phyloP scores from a whole-genome alignment of 2,113 vertebrate genomes.

The Bubo scandiacus region DNA sequence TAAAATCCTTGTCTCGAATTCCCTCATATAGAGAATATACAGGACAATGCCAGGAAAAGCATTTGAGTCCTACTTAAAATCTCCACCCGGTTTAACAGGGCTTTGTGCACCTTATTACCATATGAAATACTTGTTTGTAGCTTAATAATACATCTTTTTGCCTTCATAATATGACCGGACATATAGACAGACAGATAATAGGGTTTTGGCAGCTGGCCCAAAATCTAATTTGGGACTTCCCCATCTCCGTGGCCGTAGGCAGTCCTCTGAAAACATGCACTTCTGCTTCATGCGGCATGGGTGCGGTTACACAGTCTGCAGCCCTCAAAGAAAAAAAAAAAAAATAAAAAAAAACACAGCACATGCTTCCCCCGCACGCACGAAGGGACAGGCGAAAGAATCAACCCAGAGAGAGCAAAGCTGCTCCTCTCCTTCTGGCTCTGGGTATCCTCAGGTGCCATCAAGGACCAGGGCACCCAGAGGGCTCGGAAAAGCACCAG shows the following conservation, averaged over 20 bases:
- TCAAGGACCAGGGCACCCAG: background rate
- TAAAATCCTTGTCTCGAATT: background rate
- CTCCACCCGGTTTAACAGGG: background rate
- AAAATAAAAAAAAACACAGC: background rate
- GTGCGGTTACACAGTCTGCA: background rate
- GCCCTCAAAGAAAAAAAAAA: background rate
- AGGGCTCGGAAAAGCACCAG: accelerated
- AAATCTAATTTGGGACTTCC: constrained; percentile 40
- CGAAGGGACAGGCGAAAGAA: background rate
- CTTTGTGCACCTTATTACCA: background rate
- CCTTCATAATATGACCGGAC: background rate
- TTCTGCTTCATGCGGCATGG: background rate
- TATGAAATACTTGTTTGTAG: background rate
- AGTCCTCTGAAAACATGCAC: background rate
- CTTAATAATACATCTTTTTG: background rate
- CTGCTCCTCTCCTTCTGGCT: background rate
- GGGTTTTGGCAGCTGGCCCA: background rate
- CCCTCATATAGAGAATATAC: background rate
- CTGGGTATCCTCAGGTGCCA: background rate
- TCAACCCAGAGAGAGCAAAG: background rate
- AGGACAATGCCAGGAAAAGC: background rate
- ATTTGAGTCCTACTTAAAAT: background rate
- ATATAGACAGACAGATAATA: background rate
- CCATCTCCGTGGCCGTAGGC: background rate
- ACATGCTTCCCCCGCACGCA: background rate